Conservation (phyloP, 2,113 vertebrate genomes). For the Xyliphius kryptos region DNA sequence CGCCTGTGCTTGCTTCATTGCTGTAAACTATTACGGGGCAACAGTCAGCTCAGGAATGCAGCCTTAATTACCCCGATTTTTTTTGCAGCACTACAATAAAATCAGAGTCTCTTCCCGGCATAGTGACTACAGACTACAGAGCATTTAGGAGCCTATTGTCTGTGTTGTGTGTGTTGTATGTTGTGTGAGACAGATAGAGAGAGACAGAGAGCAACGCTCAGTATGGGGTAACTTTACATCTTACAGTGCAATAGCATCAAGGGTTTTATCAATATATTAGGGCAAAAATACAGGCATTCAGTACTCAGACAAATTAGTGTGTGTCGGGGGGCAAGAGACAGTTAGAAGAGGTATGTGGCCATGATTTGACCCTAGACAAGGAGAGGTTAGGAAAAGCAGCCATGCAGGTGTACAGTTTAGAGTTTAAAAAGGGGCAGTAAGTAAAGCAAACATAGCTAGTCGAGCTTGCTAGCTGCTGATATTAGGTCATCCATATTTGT, state of each 20-base stretch:
- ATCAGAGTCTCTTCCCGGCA: slow-evolving; percentile 47
- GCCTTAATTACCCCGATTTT: slow-evolving; percentile 55
- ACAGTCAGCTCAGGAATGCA: slow-evolving; percentile 60
- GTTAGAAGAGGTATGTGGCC: slow-evolving; percentile 47
- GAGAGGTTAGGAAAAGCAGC: slow-evolving; percentile 32
- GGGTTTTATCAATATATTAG: too few species aligned
- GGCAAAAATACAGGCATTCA: slow-evolving; percentile 32
- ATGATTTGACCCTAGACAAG: slow-evolving; percentile 47
- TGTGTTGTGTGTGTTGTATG: slow-evolving; percentile 14
- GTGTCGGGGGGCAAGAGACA: background rate
- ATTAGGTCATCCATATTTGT: too few species aligned
- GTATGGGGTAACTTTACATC: slow-evolving; percentile 40
- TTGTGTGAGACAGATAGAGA: too few species aligned
- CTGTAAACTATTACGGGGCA: slow-evolving; percentile 55
- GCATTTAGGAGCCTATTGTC: too few species aligned
- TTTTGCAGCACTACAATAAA: slow-evolving; percentile 56
- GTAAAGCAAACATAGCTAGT: too few species aligned
- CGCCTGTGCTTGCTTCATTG: slow-evolving; percentile 40
- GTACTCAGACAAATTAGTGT: slow-evolving; percentile 19
- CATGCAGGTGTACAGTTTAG: slow-evolving; percentile 21
- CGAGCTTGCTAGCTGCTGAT: too few species aligned
- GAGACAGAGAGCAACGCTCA: slow-evolving; percentile 13
- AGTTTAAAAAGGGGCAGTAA: too few species aligned
- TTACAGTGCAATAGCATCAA: slow-evolving; percentile 23
- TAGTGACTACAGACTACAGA: too few species aligned